Conservation (phyloP, 2,888 invertebrate genomes). For the Napeogenes inachia region DNA sequence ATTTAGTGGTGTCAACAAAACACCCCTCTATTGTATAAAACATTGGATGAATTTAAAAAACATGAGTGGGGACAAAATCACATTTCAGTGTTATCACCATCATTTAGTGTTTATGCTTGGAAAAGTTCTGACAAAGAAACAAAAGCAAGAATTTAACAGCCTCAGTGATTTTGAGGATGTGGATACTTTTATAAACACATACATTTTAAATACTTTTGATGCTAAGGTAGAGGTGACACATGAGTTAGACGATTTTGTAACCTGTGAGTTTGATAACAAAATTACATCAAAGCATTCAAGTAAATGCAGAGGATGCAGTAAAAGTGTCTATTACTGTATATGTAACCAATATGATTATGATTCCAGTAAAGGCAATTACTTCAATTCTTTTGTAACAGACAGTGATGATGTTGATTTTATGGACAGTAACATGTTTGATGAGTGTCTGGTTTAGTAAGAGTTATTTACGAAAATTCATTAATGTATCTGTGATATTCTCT, state of each 20-base stretch:
- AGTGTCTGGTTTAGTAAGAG: constrained; percentile 26
- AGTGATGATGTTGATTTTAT: constrained; percentile 60
- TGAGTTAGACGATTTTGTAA: constrained; percentile 50
- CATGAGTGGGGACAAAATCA: constrained; percentile 78
- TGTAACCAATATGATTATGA: constrained; percentile 57
- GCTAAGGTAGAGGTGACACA: constrained; percentile 44
- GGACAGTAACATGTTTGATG: constrained; percentile 65
- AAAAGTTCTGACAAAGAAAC: constrained; percentile 83
- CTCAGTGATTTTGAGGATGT: constrained; percentile 83
- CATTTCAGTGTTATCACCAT: constrained; percentile 94
- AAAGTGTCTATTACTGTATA: constrained; percentile 59
- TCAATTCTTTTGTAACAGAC: constrained; percentile 51
- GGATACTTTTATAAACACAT: constrained; percentile 81
- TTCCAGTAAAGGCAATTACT: constrained; percentile 55
- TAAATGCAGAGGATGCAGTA: constrained; percentile 64
- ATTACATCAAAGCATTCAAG: constrained; percentile 60
- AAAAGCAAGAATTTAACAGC: constrained; percentile 87
- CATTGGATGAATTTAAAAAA: constrained; percentile 87
- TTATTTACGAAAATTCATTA: neutral
- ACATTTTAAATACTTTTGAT: constrained; percentile 49
- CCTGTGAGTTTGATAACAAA: constrained; percentile 60
- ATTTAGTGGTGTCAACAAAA: constrained; percentile 83
- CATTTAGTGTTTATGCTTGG: constrained; percentile 98
- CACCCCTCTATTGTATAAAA: constrained; percentile 86
- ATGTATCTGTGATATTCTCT: neutral